Base-by-base conservation (phyloP, 1,140 invertebrate genomes). In the Orius insidiosus region DNA sequence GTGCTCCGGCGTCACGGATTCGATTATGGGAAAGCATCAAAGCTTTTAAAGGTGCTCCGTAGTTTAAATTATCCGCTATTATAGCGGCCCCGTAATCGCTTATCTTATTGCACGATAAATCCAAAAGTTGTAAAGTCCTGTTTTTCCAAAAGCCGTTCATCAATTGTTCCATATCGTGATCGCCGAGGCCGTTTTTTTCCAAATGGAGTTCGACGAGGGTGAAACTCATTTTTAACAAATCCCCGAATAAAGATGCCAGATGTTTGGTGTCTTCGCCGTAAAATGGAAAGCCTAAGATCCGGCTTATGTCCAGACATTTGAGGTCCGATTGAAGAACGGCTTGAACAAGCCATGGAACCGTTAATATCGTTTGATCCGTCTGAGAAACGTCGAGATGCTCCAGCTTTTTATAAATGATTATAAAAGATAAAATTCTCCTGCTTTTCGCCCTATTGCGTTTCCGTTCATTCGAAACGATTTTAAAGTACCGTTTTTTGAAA, bases 51-150 rank as follows among this genome's bases (percentile, higher is more conserved):
- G 56, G 46, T 4, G 71, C 67, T 33, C 55, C 56, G 35, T 61
- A 62, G 31, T 54, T 45, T n/a, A 76, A 57, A 62, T 69, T 74
- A 30, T 64, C 58, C 0, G 60, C 60, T 39, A 76, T 16, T 33
- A 67, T 49, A 49, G 69, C 64, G 0, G 62, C 54, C 3, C 71
- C 71, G 39, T 68, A 59, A 59, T 72, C 67, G 1, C 68, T 68
- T 3, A 75, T 67, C 49, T 59, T 66, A 50, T 76, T 76, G 45
- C 57, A 67, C 2, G 62, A 64, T 10, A 76, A 57, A 60, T 76
- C 69, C 6, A 76, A 54, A 18, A 70, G 58, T 13, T 58, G 44
- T 13, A 76, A 52, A 0, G 65, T 66, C 18, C 56, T 60, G 50
- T 74, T 74, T 6, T 49, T 41, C 32, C 52, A 51, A 37, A 71